Evolutionary conservation across 2,888 invertebrate species (phyloP).

Genomic region (Nemoura dubitans): DNA sequence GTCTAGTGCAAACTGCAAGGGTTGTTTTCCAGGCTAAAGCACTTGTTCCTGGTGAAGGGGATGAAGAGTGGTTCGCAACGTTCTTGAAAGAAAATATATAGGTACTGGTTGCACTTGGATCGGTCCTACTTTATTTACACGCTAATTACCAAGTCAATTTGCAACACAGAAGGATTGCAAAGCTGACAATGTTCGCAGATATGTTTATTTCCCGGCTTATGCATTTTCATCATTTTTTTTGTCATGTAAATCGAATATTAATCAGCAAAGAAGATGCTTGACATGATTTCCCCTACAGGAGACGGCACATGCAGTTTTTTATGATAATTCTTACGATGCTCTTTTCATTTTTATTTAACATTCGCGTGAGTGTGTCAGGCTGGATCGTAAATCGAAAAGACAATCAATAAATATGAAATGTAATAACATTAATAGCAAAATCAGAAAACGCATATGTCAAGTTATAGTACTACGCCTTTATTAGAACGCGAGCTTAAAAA

Average conservation of each 20-base stretch:
- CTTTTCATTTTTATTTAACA: slow-evolving; percentile 32
- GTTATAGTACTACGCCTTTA: slow-evolving; percentile 22
- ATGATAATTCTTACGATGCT: not conserved
- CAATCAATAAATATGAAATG: slow-evolving; percentile 64
- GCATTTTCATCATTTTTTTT: slow-evolving; percentile 10
- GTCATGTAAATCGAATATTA: slow-evolving; percentile 25
- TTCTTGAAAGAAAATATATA: not conserved
- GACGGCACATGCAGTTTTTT: not conserved
- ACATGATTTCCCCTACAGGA: not conserved
- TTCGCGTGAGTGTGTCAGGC: slow-evolving; percentile 29
- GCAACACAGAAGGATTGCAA: slow-evolving; percentile 3
- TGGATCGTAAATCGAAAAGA: slow-evolving; percentile 42
- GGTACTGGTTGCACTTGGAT: not conserved
- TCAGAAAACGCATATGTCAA: slow-evolving; percentile 27
- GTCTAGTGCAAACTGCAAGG: not conserved
- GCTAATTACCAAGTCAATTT: slow-evolving; percentile 16
- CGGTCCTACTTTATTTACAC: not conserved
- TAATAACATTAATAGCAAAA: slow-evolving; percentile 39
- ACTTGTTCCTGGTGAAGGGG: not conserved
- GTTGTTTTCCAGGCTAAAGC: not conserved
- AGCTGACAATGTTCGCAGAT: not conserved
- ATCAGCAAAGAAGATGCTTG: slow-evolving; percentile 15
- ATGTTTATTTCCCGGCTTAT: not conserved
- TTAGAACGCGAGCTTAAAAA: not conserved
- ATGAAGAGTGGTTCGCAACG: not conserved